Percentiles rank a stretch among this genome's conserved stretches.
These are phyloP conservation scores for Drosophila formosana DNA, from an alignment of 2,888 invertebrate species.

Conservation along the genomic window DNA sequence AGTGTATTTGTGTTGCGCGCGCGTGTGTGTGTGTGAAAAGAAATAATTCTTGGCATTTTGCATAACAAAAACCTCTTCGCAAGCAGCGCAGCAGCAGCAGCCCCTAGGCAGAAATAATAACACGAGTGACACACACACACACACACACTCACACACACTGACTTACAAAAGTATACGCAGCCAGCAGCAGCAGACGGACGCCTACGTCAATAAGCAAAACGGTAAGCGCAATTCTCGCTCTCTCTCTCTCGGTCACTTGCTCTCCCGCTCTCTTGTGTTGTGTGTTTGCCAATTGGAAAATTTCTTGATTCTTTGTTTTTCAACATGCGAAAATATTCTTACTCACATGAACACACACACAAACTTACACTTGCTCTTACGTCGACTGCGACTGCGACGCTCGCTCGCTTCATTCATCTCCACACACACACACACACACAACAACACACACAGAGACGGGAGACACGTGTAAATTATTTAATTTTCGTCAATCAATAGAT, in stretches of 20 bases:
- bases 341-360: constrained; percentile 27
- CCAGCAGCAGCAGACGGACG: constrained; percentile 49
- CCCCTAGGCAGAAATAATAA: constrained; percentile 65
- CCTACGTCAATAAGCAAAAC: constrained; percentile 77
- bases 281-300: constrained; percentile 73
- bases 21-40: constrained; percentile 29
- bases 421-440: constrained; percentile 54
- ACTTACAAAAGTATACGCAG: constrained; percentile 47
- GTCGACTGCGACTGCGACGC: constrained; percentile 31
- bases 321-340: constrained; percentile 57
- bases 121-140: constrained; percentile 53
- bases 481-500: too few species aligned
- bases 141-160: constrained; percentile 40
- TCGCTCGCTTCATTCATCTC: constrained; percentile 68
- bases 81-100: constrained; percentile 54
- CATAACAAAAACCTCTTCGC: constrained; percentile 68
- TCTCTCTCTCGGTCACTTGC: constrained; percentile 8
- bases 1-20: constrained; percentile 42
- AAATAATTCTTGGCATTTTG: constrained; percentile 62
- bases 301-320: constrained; percentile 67
- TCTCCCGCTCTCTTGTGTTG: constrained; percentile 28
- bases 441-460: constrained; percentile 10
- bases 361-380: constrained; percentile 67
- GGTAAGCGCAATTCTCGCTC: constrained; percentile 66
- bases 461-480: too few species aligned